Evolutionary conservation across 1,140 invertebrate species (phyloP).

Genomic region (Bombus affinis): DNA sequence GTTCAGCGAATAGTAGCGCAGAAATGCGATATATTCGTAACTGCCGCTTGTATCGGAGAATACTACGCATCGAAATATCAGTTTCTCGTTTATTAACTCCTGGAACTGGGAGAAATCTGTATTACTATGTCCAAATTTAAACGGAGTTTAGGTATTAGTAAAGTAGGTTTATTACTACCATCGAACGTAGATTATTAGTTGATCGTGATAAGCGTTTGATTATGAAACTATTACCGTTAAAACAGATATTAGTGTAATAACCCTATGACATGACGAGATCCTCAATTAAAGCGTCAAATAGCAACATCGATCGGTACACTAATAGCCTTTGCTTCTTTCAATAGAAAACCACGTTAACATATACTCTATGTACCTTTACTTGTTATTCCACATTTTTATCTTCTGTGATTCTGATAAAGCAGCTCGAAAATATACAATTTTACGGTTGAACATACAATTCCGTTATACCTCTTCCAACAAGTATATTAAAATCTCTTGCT

Average conservation of each 20-base stretch:
- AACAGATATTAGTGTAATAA: not conserved
- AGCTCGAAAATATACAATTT: not conserved
- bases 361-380: no score
- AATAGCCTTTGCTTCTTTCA: not conserved
- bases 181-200: not conserved
- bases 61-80: not conserved
- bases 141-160: not conserved
- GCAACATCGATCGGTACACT: not conserved
- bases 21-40: not conserved
- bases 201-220: not conserved
- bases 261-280: not conserved
- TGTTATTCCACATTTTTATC: no score
- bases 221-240: not conserved
- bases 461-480: not conserved
- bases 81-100: slow-evolving; percentile 16
- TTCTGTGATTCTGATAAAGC: no score
- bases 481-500: not conserved
- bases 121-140: not conserved
- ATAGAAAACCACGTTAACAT: no score
- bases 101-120: not conserved
- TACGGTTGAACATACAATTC: not conserved
- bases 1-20: not conserved
- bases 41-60: not conserved
- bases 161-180: not conserved
- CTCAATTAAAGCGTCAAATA: not conserved